Conservation (phyloP, 1,140 invertebrate genomes). For the Panagrolaimus sp. region DNA sequence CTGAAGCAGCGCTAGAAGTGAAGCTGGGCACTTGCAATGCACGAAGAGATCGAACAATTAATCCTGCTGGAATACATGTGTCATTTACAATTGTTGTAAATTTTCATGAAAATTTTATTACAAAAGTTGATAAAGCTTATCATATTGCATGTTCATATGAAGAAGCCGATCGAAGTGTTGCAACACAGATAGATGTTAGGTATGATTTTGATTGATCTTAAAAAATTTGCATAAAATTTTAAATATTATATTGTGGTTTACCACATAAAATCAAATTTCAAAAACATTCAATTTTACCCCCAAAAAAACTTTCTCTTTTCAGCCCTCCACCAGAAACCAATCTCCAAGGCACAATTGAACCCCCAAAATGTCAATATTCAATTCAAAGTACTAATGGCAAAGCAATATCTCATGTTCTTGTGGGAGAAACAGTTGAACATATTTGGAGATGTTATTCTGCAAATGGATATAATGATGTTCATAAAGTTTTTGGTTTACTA, state of each 20-base stretch:
- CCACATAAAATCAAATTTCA: too few relatives aligned
- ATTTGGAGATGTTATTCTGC: conserved; percentile 24
- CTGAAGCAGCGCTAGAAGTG: conserved; percentile 24
- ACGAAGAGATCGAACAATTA: conserved; percentile 36
- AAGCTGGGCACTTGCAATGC: conserved; percentile 34
- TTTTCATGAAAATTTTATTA: conserved; percentile 30
- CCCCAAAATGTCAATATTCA: conserved; percentile 28
- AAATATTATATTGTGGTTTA: too few relatives aligned
- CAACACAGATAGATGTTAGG: conserved; percentile 26
- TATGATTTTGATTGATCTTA: too few relatives aligned
- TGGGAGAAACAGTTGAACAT: conserved; percentile 32
- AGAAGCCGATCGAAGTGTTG: conserved; percentile 23
- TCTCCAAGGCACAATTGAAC: conserved; percentile 7
- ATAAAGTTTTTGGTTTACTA: conserved; percentile 28
- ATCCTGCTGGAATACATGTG: conserved; percentile 27
- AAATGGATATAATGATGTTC: conserved; percentile 18
- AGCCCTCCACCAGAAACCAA: conserved; percentile 20
- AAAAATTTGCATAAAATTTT: background rate
- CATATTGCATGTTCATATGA: conserved; percentile 22
- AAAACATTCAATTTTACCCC: too few relatives aligned
- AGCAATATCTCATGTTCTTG: conserved; percentile 25
- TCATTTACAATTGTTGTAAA: conserved; percentile 33
- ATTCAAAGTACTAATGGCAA: conserved; percentile 18
- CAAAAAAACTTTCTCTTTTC: background rate
- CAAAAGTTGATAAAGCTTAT: conserved; percentile 27